Base-by-base conservation (phyloP, 2,888 invertebrate genomes). In the Scaptomyza cyrtandrae region DNA sequence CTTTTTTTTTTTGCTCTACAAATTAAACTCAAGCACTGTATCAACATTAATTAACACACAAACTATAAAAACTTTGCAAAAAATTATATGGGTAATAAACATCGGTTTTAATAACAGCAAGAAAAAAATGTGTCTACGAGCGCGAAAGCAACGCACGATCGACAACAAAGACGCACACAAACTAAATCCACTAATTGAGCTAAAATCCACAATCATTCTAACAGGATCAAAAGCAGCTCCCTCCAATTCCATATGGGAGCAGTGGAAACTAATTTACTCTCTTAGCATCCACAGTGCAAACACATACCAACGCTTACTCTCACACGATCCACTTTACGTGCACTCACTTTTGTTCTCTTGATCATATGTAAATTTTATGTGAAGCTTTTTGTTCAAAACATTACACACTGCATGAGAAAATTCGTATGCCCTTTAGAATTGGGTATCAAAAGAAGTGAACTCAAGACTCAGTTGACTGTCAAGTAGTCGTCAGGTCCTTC, bases 381-480 rank as follows among this genome's bases (percentile, higher is more conserved):
- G 3, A 39, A 39, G 39, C 14, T 39, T 6, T 27, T 6, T 44
- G 19, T 13, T 44, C 80, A 75, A 9, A 16, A 54, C 57, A 35
- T 50, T 37, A 55, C 57, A 19, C 29, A 52, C 10, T 14, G 41
- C 10, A 41, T 16, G 9, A 9, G 16, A 16, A 41, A 41, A 29
- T 27, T 6, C 9, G 14, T 10, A 2, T 7, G 35, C 19, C 9
- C 33, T 13, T 27, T 19, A 10, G 16, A 27, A 48, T 19, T n/a
- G 49, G 41, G 33, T 50, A 43, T 33, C 29, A 35, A 74, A 72
- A 77, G 78, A 53, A 37, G 68, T 72, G 16, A 71, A 69, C 80
- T 85, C 68, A 75, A 69, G 64, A 46, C 55, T 46, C 52, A 54
- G 31, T 52, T 66, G 72, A 82, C 86, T 87, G 88, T 87, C 86